Evolutionary conservation across 1,140 invertebrate genomes (phyloP).

Genomic region (Metaphire vulgaris): DNA sequence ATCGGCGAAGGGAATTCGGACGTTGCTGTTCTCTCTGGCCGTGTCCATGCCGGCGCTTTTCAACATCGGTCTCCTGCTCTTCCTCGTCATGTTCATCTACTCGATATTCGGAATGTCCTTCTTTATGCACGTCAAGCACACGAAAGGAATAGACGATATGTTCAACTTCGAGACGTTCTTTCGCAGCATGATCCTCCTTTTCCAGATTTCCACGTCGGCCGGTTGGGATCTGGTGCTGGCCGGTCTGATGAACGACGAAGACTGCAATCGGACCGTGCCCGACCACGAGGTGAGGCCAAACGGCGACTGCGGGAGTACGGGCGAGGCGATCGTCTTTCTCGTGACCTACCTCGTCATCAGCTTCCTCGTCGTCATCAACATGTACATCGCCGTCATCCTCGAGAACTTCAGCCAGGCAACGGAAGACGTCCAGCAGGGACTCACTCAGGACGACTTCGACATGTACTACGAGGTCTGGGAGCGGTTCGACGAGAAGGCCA

Average conservation of each 20-base stretch:
- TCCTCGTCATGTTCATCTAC: conserved; percentile 98
- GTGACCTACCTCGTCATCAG: conserved; percentile 93
- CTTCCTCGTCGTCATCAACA: conserved; percentile 97
- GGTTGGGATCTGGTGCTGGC: conserved; percentile 93
- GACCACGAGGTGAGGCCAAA: conserved; percentile 16
- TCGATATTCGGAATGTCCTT: conserved; percentile 99
- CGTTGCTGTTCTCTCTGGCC: conserved; percentile 88
- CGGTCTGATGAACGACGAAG: conserved; percentile 83
- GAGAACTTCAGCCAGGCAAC: conserved; percentile 97
- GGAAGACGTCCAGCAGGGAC: conserved; percentile 94
- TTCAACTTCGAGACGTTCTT: conserved; percentile 98
- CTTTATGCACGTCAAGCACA: conserved; percentile 94
- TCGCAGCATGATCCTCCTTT: conserved; percentile 93
- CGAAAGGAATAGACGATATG: conserved; percentile 85
- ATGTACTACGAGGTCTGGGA: conserved; percentile 99
- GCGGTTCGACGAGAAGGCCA: conserved; percentile 93
- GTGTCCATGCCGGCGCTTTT: conserved; percentile 96
- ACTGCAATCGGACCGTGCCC: conserved; percentile 11
- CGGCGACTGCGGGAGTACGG: conserved; percentile 14
- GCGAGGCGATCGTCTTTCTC: conserved; percentile 64
- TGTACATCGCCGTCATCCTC: conserved; percentile 98
- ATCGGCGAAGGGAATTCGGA: conserved; percentile 88
- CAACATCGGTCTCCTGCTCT: conserved; percentile 95
- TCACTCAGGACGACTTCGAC: conserved; percentile 97
- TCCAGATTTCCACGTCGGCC: conserved; percentile 96